Conservation (phyloP, 2,797 vertebrate genomes). For the Sebastes nivosus region DNA sequence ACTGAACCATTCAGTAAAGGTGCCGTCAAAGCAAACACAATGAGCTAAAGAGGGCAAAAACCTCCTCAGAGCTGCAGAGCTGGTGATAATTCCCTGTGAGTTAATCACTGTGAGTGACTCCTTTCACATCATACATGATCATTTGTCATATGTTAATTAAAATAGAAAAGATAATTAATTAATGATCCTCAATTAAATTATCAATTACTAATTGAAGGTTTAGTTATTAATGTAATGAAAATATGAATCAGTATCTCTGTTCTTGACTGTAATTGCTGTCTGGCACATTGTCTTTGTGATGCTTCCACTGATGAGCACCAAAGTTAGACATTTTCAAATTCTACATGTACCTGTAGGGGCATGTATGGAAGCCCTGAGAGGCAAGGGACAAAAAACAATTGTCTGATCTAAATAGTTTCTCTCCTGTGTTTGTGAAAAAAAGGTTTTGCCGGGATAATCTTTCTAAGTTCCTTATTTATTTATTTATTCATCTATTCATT, state of each 20-base stretch:
- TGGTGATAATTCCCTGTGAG: background rate
- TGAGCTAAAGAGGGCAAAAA: background rate
- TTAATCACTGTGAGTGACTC: background rate
- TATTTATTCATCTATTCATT: too few species aligned
- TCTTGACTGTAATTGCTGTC: background rate
- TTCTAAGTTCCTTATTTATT: too few species aligned
- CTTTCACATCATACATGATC: background rate
- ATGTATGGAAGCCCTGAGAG: background rate
- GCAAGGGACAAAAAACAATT: background rate
- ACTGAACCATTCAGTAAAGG: background rate
- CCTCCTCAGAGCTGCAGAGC: background rate
- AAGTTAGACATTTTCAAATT: background rate
- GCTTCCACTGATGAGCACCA: background rate
- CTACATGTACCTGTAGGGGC: background rate
- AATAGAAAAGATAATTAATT: background rate
- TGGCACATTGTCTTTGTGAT: background rate
- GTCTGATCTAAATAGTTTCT: too few species aligned
- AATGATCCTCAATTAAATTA: constrained; percentile 1
- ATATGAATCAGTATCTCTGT: background rate
- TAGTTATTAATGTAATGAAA: background rate
- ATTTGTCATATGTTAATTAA: constrained; percentile 7
- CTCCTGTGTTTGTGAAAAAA: too few species aligned
- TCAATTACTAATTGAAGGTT: constrained; percentile 4
- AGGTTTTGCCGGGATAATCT: too few species aligned
- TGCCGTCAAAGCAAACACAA: background rate